phyloP scores from a whole-genome alignment of 2,797 vertebrate genomes.

The Muscicapa comitata region DNA sequence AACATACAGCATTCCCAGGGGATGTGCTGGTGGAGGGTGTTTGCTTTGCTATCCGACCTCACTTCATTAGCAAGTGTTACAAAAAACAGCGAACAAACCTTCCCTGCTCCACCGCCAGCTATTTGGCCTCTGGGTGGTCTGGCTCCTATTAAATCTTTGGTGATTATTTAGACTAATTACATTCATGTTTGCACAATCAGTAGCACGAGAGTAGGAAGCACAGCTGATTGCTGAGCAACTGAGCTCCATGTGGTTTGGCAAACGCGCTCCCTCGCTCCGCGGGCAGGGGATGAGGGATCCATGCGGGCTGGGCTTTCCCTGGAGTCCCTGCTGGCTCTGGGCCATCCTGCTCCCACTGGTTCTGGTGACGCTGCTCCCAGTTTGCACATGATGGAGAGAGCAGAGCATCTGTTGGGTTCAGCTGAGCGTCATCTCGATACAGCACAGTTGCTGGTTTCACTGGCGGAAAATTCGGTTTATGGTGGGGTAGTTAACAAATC shows the following conservation, averaged over 20 bases:
- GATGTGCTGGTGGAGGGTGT: constrained; percentile 45
- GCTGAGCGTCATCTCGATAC: rapidly evolving
- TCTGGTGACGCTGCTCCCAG: background rate
- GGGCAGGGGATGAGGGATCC: background rate
- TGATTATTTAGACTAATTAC: constrained; percentile 68
- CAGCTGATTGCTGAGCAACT: constrained; percentile 54
- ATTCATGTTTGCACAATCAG: constrained; percentile 69
- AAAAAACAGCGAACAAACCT: constrained; percentile 54
- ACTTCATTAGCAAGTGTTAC: constrained; percentile 63
- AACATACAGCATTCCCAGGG: constrained; percentile 21
- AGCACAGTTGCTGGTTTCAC: background rate
- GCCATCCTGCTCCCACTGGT: background rate
- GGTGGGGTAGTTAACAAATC: background rate
- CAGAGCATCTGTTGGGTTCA: background rate
- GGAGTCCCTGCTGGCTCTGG: background rate
- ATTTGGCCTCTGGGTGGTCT: constrained; percentile 67
- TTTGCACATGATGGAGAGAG: background rate
- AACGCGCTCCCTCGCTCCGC: background rate
- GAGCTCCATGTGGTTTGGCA: constrained; percentile 57
- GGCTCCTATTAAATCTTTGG: constrained; percentile 63
- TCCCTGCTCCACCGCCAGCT: constrained; percentile 29
- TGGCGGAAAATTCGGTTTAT: rapidly evolving
- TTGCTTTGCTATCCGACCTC: constrained; percentile 56
- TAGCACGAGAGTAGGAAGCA: constrained; percentile 56
- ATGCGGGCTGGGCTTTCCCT: background rate